These are phyloP conservation scores for Caenorhabditis plicata DNA, from an alignment of 2,888 invertebrate genomes.

Conservation along the genomic window DNA sequence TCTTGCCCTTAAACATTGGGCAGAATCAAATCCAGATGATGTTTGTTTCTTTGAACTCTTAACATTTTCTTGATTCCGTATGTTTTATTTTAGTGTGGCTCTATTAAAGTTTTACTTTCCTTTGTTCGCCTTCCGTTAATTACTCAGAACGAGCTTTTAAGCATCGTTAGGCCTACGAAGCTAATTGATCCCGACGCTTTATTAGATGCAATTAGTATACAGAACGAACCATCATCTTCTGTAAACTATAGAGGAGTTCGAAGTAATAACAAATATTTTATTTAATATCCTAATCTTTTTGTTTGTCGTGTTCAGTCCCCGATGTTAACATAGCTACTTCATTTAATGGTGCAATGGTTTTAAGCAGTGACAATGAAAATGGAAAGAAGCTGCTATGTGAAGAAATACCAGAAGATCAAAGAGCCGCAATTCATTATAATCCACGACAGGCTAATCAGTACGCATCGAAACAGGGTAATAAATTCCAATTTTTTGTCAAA, in stretches of 20 bases:
- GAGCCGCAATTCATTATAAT: constrained; percentile 2
- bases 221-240: constrained; percentile 68
- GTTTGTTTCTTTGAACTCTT: constrained; percentile 2
- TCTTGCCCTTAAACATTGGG: constrained; percentile 84
- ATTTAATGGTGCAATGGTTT: constrained; percentile 80
- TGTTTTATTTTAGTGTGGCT: neutral
- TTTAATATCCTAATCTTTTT: constrained; percentile 5
- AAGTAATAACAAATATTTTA: constrained; percentile 1
- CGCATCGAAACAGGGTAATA: constrained; percentile 1
- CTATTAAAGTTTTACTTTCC: constrained; percentile 44
- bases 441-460: constrained; percentile 1
- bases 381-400: constrained; percentile 71
- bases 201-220: constrained; percentile 72
- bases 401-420: constrained; percentile 58
- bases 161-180: constrained; percentile 81
- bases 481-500: too few relatives aligned
- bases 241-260: constrained; percentile 1
- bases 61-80: neutral
- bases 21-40: constrained; percentile 70
- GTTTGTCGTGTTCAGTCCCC: constrained; percentile 71
- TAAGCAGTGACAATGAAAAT: constrained; percentile 79
- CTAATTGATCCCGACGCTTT: constrained; percentile 72
- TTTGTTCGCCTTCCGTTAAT: constrained; percentile 82
- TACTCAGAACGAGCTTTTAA: constrained; percentile 82
- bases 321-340: constrained; percentile 88